These are phyloP conservation scores for Brachionus manjavacas DNA, from an alignment of 1,140 invertebrate genomes.

Conservation along the genomic window DNA sequence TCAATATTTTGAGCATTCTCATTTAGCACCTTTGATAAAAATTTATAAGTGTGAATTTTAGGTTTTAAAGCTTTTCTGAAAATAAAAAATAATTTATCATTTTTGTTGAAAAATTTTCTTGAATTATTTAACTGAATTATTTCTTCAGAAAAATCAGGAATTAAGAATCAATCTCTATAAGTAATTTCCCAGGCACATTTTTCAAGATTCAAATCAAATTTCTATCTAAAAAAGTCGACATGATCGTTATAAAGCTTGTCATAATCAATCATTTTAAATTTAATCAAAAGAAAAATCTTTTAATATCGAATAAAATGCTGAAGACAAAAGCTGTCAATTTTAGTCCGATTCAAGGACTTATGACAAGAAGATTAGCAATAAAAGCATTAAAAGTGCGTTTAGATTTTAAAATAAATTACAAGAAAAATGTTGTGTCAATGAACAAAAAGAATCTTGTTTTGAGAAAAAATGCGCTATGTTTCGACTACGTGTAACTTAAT, in stretches of 20 bases:
- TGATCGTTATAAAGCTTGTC: not conserved
- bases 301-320: not conserved
- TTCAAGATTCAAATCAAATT: too few relatives aligned
- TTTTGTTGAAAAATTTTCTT: too few relatives aligned
- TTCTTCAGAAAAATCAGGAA: not conserved
- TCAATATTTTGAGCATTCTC: too few relatives aligned
- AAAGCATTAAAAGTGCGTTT: not conserved
- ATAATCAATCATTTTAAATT: not conserved
- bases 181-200: too few relatives aligned
- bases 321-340: not conserved
- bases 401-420: not conserved
- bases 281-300: not conserved
- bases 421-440: not conserved
- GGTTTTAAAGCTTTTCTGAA: too few relatives aligned
- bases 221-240: not conserved
- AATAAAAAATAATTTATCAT: too few relatives aligned
- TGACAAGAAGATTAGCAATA: not conserved
- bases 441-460: not conserved
- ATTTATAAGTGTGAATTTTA: too few relatives aligned
- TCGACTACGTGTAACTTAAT: not conserved
- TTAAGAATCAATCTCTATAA: not conserved
- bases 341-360: not conserved
- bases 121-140: too few relatives aligned
- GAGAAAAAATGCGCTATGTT: not conserved
- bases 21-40: too few relatives aligned